These are phyloP conservation scores for Sebastolobus altivelis DNA, from an alignment of 2,797 vertebrate genomes.

Conservation along the genomic window DNA sequence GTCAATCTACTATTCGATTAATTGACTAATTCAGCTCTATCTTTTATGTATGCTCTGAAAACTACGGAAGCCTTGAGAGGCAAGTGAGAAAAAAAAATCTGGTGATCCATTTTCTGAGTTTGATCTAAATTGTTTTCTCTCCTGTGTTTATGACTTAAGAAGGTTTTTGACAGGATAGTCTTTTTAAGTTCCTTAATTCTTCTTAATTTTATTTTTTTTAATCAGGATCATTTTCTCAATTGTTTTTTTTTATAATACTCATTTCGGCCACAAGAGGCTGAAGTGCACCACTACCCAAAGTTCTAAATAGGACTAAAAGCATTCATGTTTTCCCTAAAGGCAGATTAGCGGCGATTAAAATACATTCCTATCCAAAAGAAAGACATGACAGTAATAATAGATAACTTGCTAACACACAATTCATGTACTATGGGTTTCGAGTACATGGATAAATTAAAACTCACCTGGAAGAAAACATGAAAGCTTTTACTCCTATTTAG, in stretches of 20 bases:
- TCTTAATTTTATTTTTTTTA: background rate
- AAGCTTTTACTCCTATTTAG: too few relatives aligned
- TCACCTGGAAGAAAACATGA: background rate
- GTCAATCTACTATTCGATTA: background rate
- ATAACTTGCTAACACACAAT: background rate
- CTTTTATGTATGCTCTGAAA: background rate
- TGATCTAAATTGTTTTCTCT: background rate
- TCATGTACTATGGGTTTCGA: rapidly evolving
- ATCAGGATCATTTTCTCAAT: rapidly evolving
- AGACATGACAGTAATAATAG: background rate
- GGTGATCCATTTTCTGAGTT: background rate
- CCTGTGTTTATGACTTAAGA: background rate
- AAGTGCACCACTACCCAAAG: background rate
- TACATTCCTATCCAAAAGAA: too few relatives aligned
- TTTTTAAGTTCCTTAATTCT: too few relatives aligned
- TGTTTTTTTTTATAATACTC: background rate
- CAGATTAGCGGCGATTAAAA: too few relatives aligned
- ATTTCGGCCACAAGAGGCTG: background rate
- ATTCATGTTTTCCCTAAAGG: background rate
- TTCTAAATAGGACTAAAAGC: background rate
- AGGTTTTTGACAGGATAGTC: too few relatives aligned
- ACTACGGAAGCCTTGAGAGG: background rate
- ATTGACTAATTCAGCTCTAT: background rate
- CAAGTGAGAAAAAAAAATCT: background rate
- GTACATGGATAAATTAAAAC: background rate